Percentiles rank a stretch among this genome's conserved stretches.
These are phyloP conservation scores for Premnoplex brunnescens DNA, from an alignment of 2,797 vertebrate genomes.

Conservation along the genomic window DNA sequence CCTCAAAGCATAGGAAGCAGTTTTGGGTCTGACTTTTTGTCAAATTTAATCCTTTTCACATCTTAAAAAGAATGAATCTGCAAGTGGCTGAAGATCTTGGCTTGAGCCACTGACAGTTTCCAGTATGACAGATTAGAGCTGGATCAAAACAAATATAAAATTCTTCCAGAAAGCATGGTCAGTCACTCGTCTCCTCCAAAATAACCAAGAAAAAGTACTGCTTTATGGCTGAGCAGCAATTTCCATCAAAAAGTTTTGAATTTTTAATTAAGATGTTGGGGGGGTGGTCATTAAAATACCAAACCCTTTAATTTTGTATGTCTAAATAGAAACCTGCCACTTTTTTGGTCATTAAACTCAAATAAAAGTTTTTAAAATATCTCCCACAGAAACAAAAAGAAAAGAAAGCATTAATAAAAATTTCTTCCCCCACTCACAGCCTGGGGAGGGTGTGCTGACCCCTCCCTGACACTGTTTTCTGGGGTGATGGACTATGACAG, in stretches of 20 bases:
- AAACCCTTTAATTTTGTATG: background rate
- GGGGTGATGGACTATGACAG: background rate
- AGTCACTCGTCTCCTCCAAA: background rate
- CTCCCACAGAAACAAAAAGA: background rate
- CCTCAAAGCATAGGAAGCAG: background rate
- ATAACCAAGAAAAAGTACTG: background rate
- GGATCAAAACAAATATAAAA: conserved; percentile 4
- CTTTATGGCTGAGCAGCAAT: background rate
- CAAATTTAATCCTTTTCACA: background rate
- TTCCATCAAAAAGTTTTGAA: background rate
- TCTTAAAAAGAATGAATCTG: background rate
- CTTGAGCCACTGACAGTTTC: background rate
- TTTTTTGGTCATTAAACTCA: background rate
- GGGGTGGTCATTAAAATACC: background rate
- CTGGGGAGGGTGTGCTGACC: background rate
- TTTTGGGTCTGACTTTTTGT: background rate
- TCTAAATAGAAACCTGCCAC: background rate
- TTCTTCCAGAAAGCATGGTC: background rate
- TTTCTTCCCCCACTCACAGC: background rate
- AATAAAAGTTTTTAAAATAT: background rate
- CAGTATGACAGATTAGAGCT: background rate
- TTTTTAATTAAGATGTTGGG: background rate
- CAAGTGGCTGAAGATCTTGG: background rate
- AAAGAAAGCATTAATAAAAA: background rate
- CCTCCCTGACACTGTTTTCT: background rate